Evolutionary conservation across 2,113 vertebrate species (phyloP), one percentile per base, ranked within the genome.

Genomic region (Hystrix cristata): DNA sequence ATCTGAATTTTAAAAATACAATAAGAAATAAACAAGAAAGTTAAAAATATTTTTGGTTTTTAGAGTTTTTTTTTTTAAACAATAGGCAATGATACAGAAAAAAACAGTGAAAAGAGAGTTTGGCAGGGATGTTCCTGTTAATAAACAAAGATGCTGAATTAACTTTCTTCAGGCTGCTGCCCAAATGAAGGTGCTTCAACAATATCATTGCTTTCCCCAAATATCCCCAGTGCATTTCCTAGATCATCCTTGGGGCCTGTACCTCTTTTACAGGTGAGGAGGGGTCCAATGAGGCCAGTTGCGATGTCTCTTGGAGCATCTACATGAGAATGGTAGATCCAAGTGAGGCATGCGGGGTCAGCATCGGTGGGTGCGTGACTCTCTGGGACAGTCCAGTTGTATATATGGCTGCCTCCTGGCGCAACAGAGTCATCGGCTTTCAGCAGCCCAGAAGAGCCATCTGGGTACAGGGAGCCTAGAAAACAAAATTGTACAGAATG

Each of bases 241-340:
- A 71, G 29, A 55, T 84, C 83, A 84, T 71, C 62, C 31, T 31
- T 59, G 25, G 60, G 16, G 0, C 18, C n/a, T 87, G 78, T 96
- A 99, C 99, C 99, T 98, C 95, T 98, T 97, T 97, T 99, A 92
- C 99, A 99, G 0, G 98, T 98, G 71, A 99, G 98, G n/a, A 99
- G 97, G 0, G 99, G 98, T 69, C 99, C 99, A 87, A 99, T 98
- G 80, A 99, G 98, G 31, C 99, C 99, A 97, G 98, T 98, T 16
- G 98, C 98, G 97, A 99, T 99, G 94, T 99, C 99, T 92, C 98
- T 98, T 80, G 99, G 98, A 67, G 99, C 99, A 98, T 99, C 98
- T 86, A 99, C 74, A 55, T 99, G 99, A 89, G 99, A 99, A 97
- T 99, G 99, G 86, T 99, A 99, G 90, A 99, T 98, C 99, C 99